These are phyloP conservation scores for Latheticus oryzae DNA, from an alignment of 2,888 invertebrate genomes.

Conservation along the genomic window DNA sequence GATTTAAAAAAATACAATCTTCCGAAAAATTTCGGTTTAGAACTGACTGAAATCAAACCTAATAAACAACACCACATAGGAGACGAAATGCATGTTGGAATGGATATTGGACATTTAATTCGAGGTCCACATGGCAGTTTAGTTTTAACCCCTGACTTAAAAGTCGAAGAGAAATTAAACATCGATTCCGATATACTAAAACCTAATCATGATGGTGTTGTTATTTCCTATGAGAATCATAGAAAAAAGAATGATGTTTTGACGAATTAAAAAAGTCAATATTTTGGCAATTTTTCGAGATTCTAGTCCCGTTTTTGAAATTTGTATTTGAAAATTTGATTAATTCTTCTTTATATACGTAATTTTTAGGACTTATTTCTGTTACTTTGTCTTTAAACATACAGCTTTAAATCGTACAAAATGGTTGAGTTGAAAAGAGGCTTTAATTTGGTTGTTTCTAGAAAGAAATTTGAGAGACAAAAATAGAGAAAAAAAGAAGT, in stretches of 20 bases:
- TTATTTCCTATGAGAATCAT: constrained; percentile 67
- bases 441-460: constrained; percentile 1
- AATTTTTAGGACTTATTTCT: constrained; percentile 10
- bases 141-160: constrained; percentile 64
- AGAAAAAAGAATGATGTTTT: constrained; percentile 28
- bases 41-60: constrained; percentile 44
- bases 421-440: neutral
- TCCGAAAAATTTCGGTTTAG: constrained; percentile 56
- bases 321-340: constrained; percentile 11
- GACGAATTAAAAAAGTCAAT: constrained; percentile 27
- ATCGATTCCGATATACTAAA: constrained; percentile 71
- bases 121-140: constrained; percentile 70
- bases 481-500: too few relatives aligned
- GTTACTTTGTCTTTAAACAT: constrained; percentile 27
- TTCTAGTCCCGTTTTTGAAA: neutral
- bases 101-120: constrained; percentile 64
- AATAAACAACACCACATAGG: constrained; percentile 61
- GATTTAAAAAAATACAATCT: constrained; percentile 44
- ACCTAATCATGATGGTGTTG: constrained; percentile 71
- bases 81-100: constrained; percentile 61
- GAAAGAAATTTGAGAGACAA: constrained; percentile 7
- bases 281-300: constrained; percentile 17
- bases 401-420: constrained; percentile 38
- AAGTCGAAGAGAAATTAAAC: constrained; percentile 70
- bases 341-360: constrained; percentile 38